These are phyloP conservation scores for Mizuhopecten yessoensis DNA, from an alignment of 1,140 invertebrate genomes.

Conservation along the genomic window DNA sequence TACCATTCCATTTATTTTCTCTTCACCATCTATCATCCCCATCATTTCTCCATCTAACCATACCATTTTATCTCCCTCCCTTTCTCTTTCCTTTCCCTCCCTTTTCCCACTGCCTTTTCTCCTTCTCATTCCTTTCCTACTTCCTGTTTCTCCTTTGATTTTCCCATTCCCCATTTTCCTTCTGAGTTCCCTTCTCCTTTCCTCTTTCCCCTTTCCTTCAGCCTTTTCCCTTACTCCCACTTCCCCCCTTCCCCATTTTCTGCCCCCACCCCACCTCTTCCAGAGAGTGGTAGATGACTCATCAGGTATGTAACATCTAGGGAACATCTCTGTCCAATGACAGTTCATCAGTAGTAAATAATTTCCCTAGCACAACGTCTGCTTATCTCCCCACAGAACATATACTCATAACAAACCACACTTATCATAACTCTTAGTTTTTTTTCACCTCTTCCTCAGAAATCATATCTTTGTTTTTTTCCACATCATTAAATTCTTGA, in stretches of 20 bases:
- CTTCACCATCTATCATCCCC: not conserved
- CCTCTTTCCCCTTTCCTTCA: not conserved
- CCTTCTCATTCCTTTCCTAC: not conserved
- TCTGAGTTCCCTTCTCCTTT: too few relatives aligned
- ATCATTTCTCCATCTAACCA: not conserved
- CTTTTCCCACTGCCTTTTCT: not conserved
- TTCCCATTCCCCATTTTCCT: constrained; percentile 1
- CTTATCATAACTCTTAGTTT: constrained; percentile 21
- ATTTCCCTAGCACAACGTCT: not conserved
- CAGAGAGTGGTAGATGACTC: not conserved
- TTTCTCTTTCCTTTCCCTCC: constrained; percentile 40
- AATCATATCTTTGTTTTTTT: constrained; percentile 6
- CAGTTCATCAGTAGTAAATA: not conserved
- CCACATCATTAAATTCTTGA: constrained; percentile 28
- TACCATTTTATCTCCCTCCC: constrained; percentile 38
- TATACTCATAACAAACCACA: not conserved
- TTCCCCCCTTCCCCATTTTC: not conserved
- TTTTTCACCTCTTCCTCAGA: constrained; percentile 6
- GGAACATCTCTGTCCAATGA: constrained; percentile 36
- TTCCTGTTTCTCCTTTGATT: constrained; percentile 43
- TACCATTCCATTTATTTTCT: too few relatives aligned
- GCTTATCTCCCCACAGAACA: not conserved
- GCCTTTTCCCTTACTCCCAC: not conserved
- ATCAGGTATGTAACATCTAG: not conserved
- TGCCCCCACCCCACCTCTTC: not conserved